Evolutionary conservation across 2,888 invertebrate genomes (phyloP).

Genomic region (Cantharis rustica): DNA sequence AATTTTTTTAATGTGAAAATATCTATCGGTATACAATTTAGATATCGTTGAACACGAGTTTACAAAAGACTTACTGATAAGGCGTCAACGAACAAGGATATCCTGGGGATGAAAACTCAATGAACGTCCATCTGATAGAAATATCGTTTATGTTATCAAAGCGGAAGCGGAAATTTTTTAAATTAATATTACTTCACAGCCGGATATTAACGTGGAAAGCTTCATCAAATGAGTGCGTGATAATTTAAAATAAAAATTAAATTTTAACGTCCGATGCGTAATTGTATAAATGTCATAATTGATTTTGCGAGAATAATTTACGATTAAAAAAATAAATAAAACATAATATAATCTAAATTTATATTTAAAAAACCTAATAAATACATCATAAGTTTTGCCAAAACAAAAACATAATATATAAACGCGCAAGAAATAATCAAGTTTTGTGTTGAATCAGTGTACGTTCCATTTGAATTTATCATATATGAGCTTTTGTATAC

Average conservation of each 20-base stretch:
- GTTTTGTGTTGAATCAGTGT: neutral
- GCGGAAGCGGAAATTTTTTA: slow-evolving; percentile 19
- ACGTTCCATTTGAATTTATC: neutral
- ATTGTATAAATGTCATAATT: neutral
- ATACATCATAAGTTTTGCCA: neutral
- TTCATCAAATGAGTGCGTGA: slow-evolving; percentile 11
- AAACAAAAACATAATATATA: neutral
- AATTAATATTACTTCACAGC: slow-evolving; percentile 19
- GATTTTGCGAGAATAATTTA: neutral
- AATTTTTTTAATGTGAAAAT: slow-evolving; percentile 20
- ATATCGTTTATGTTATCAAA: slow-evolving; percentile 24
- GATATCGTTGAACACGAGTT: slow-evolving; percentile 15
- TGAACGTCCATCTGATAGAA: slow-evolving; percentile 14
- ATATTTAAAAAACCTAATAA: too few relatives aligned
- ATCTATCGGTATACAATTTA: slow-evolving; percentile 11
- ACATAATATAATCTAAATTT: too few relatives aligned
- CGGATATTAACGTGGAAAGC: slow-evolving; percentile 23
- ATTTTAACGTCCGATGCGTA: slow-evolving; percentile 1
- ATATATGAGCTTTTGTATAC: neutral
- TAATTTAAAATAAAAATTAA: slow-evolving; percentile 21
- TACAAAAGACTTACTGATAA: slow-evolving; percentile 15
- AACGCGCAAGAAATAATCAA: neutral
- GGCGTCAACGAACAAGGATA: slow-evolving; percentile 14
- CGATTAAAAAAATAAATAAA: neutral
- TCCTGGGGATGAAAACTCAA: slow-evolving; percentile 12